Evolutionary conservation across 2,888 invertebrate species (phyloP).

Genomic region (Archips crataeganus): DNA sequence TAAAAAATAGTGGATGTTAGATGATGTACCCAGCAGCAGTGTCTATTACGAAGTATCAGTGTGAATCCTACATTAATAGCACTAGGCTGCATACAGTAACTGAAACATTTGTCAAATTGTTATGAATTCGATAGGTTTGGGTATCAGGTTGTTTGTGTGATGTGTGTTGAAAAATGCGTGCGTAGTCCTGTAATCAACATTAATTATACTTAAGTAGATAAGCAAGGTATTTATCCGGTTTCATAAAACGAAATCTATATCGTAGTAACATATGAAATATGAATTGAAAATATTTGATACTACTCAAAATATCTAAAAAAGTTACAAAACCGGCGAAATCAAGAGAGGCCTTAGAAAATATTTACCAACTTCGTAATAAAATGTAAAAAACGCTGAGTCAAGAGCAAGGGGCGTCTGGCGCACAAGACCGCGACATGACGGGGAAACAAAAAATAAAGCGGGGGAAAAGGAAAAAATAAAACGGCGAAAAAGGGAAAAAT

Average conservation of each 20-base stretch:
- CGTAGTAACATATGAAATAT: not conserved
- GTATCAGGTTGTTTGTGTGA: no score
- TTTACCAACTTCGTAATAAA: constrained; percentile 83
- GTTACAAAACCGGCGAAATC: constrained; percentile 69
- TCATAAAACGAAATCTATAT: not conserved
- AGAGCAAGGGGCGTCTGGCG: constrained; percentile 82
- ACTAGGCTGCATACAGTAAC: no score
- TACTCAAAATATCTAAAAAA: constrained; percentile 50
- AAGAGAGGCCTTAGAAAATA: constrained; percentile 75
- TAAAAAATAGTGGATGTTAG: no score
- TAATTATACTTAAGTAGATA: not conserved
- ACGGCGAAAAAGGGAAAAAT: constrained; percentile 65
- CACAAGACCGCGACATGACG: constrained; percentile 81
- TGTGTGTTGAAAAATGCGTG: no score
- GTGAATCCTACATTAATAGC: no score
- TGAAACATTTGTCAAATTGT: no score
- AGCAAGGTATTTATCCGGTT: not conserved
- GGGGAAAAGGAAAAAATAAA: constrained; percentile 47
- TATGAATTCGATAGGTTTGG: no score
- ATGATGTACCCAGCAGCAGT: no score
- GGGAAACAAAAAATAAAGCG: constrained; percentile 70
- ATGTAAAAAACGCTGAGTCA: constrained; percentile 81
- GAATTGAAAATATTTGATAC: constrained; percentile 42
- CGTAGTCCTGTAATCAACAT: no score
- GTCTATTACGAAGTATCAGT: no score